These are phyloP conservation scores for Camponotus fellah DNA, from an alignment of 2,888 invertebrate species.

Conservation along the genomic window DNA sequence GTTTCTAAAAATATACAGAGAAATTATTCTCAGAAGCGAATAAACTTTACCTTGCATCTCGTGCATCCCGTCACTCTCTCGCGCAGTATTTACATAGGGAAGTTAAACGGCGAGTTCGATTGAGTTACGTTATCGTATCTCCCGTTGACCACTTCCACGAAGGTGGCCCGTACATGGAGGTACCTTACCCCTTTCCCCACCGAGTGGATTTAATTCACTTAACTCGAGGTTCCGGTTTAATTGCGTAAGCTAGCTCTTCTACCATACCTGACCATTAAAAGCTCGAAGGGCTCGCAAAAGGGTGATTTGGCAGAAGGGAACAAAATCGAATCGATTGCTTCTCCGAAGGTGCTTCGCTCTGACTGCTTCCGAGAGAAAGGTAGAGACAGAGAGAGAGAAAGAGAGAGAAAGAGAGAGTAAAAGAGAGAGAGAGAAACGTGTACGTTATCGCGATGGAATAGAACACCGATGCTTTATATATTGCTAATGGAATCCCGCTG, in stretches of 20 bases:
- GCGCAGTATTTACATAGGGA: constrained; percentile 40
- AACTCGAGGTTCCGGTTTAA: constrained; percentile 69
- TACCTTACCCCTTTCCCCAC: constrained; percentile 20
- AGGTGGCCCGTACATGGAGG: constrained; percentile 21
- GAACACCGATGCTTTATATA: constrained; percentile 60
- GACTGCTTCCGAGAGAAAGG: constrained; percentile 15
- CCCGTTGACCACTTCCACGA: constrained; percentile 62
- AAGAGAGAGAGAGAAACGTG: constrained; percentile 33
- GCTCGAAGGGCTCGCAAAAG: constrained; percentile 65
- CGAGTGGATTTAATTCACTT: constrained; percentile 75
- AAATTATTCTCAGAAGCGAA: neutral
- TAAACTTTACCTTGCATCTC: constrained; percentile 14
- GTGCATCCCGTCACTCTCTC: constrained; percentile 1
- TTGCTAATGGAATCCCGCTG: constrained; percentile 62
- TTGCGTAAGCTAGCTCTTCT: constrained; percentile 70
- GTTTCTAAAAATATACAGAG: neutral
- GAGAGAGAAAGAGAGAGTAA: neutral
- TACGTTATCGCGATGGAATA: constrained; percentile 63
- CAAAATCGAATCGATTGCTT: constrained; percentile 65
- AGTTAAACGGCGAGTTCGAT: constrained; percentile 56
- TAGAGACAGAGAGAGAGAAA: neutral
- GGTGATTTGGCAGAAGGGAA: constrained; percentile 57
- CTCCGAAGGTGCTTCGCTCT: constrained; percentile 45
- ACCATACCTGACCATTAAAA: constrained; percentile 69
- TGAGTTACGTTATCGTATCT: constrained; percentile 64